A percentile compares a stretch with the other conserved stretches of the same genome.
Evolutionary conservation across 2,113 vertebrate genomes (phyloP).

Genomic region (Ramphastos sulfuratus): DNA sequence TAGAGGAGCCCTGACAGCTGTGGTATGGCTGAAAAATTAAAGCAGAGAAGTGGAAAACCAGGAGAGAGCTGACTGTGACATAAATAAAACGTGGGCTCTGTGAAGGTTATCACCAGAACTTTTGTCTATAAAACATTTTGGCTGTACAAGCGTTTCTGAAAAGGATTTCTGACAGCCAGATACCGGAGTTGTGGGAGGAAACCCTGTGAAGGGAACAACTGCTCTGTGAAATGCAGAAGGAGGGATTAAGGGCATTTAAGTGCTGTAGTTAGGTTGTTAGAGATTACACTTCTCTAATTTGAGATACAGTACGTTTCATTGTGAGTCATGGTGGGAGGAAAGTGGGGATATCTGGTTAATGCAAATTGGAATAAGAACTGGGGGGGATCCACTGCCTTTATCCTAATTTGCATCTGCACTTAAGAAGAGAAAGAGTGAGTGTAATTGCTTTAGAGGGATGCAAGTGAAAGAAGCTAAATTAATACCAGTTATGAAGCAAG

Average conservation of each 20-base stretch:
- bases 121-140: neutral
- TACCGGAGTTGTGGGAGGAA: neutral
- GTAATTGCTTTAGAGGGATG: constrained; percentile 37
- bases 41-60: neutral
- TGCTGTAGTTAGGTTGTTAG: neutral
- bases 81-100: neutral
- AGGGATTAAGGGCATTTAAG: constrained; percentile 7
- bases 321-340: neutral
- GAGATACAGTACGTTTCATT: constrained; percentile 3
- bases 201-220: neutral
- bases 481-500: constrained; percentile 25
- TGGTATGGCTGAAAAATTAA: neutral
- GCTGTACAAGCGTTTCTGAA: neutral
- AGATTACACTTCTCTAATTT: constrained; percentile 49
- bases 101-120: neutral
- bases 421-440: constrained; percentile 14
- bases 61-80: neutral
- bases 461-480: constrained; percentile 36
- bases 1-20: neutral
- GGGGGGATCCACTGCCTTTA: neutral
- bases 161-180: neutral
- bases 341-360: constrained; percentile 10
- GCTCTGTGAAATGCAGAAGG: neutral
- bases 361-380: constrained; percentile 20
- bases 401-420: constrained; percentile 57